phyloP scores from a whole-genome alignment of 2,113 vertebrate genomes.

The Haplochromis vanheusdeni region DNA sequence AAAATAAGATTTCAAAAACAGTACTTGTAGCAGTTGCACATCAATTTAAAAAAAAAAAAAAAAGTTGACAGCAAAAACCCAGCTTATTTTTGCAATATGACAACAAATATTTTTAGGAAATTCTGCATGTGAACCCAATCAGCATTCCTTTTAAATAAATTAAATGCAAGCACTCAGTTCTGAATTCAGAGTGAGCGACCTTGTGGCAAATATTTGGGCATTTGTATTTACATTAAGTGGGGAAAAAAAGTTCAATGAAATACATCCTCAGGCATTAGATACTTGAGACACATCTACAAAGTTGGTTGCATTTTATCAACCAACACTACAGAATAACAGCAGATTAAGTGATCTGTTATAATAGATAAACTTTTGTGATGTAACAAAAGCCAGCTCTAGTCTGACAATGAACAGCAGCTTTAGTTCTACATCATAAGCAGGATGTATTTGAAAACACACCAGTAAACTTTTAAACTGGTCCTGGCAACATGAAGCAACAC shows the following conservation, averaged over 20 bases:
- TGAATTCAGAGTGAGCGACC: not conserved
- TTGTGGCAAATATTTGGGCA: not conserved
- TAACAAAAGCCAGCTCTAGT: not conserved
- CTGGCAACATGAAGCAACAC: not conserved
- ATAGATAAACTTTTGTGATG: not conserved
- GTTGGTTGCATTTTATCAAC: rapidly evolving
- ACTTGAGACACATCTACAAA: not conserved
- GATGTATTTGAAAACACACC: not conserved
- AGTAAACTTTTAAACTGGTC: not conserved
- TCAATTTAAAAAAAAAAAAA: not conserved
- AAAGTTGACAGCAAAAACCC: too few species aligned
- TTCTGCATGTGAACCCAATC: not conserved
- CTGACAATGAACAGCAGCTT: not conserved
- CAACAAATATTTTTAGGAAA: not conserved
- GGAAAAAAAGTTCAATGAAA: rapidly evolving
- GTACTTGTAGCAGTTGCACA: rapidly evolving
- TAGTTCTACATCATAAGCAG: not conserved
- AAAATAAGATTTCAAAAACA: too few species aligned
- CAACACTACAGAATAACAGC: not conserved
- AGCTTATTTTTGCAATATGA: not conserved
- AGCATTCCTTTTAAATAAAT: not conserved
- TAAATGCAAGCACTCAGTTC: not conserved
- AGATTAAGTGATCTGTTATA: not conserved
- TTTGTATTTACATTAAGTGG: not conserved
- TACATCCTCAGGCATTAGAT: too few species aligned